Base-by-base conservation (phyloP, 2,888 invertebrate species). In the Rugalucina vietnamica region DNA sequence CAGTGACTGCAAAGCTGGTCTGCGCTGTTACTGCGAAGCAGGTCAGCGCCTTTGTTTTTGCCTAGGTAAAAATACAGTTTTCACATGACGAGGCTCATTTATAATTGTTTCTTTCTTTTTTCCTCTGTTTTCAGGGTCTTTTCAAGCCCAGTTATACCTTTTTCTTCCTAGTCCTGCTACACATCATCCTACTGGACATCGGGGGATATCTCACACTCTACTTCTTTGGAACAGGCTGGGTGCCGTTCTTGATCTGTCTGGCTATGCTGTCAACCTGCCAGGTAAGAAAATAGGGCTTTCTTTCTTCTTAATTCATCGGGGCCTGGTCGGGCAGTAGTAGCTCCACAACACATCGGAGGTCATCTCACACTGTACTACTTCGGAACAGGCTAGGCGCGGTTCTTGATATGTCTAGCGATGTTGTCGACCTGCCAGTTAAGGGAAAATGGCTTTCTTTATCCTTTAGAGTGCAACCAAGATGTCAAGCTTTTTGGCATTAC, bases 141-240 rank as follows among this genome's bases (percentile, higher is more conserved):
- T 94, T 93, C 86, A 90, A 91, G 49, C 91, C 94, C 12, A 94
- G 92, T 75, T 84, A 87, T 65, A 54, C 87, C 12, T 95, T 94
- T 86, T 95, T 90, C 88, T 39, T 86, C 0, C n/a, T 92, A 1
- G 88, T 90, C 43, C 69, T 94, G 21, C 90, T 83, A 3, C 95
- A 95, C 79, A 91, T 94, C 21, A 18, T 95, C 10, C 77, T 93
- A 32, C 85, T 95, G 50, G 93, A 94, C 79, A 88, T 92, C 4
- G 57, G 92, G 39, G 93, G 93, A n/a, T 94, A 93, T 84, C 84
- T 91, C 8, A 90, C 90, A 8, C 74, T 95, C 79, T 86, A 80
- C 32, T 91, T 91, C 81, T 94, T 90, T 80, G 94, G 94, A 3
- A 90, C 90, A 8, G 92, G 92, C 29, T 95, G 94, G 93, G 54